These are phyloP conservation scores for Drosophila fulvimacula DNA, from an alignment of 2,888 invertebrate species.

Conservation along the genomic window DNA sequence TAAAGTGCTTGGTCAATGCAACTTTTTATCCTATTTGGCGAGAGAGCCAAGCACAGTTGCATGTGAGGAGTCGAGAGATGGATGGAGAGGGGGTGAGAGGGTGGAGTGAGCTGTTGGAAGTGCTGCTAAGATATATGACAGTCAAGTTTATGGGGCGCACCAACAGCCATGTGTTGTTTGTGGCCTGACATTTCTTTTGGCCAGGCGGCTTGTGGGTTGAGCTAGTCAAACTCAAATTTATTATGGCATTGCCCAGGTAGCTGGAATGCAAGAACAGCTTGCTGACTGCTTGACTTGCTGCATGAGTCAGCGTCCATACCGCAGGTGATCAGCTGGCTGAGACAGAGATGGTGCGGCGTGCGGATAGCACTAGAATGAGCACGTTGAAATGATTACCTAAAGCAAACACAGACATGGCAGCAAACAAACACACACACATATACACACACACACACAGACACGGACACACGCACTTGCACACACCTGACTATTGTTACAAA, in stretches of 20 bases:
- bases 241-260: conserved; percentile 36
- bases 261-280: conserved; percentile 40
- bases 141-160: conserved; percentile 6
- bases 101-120: not conserved
- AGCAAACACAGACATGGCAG: conserved; percentile 76
- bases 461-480: conserved; percentile 7
- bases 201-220: not conserved
- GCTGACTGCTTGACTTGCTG: conserved; percentile 70
- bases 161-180: conserved; percentile 15
- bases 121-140: conserved; percentile 7
- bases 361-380: conserved; percentile 42
- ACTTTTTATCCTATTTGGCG: conserved; percentile 3
- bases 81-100: not conserved
- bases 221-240: conserved; percentile 56
- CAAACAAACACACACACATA: conserved; percentile 51
- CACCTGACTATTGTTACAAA: conserved; percentile 68
- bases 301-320: conserved; percentile 14
- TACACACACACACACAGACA: conserved; percentile 5
- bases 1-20: conserved; percentile 16
- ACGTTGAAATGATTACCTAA: conserved; percentile 77
- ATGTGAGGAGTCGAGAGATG: not conserved
- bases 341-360: conserved; percentile 29
- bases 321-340: conserved; percentile 37
- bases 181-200: conserved; percentile 16
- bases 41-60: not conserved